These are phyloP conservation scores for Vulpes lagopus DNA, from an alignment of 2,113 vertebrate genomes.

Conservation along the genomic window DNA sequence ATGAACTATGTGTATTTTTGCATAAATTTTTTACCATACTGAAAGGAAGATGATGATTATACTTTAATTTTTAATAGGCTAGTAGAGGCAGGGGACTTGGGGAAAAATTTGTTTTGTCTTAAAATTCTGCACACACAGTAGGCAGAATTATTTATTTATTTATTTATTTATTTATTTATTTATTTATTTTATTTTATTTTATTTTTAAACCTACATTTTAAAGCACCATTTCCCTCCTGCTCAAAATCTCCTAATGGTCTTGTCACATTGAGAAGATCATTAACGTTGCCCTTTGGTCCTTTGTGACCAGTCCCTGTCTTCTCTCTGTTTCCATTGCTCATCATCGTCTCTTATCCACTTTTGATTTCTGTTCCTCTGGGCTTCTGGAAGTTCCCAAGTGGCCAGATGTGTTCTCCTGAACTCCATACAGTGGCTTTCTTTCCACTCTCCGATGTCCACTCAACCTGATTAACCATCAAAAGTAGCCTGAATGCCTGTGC, in stretches of 20 bases:
- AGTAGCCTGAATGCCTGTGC: fast-evolving
- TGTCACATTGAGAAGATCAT: not conserved
- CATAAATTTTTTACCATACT: not conserved
- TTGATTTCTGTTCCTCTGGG: not conserved
- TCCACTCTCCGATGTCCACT: not conserved
- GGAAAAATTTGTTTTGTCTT: not conserved
- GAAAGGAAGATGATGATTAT: not conserved
- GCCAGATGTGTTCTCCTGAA: fast-evolving
- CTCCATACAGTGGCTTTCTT: not conserved
- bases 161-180: not conserved
- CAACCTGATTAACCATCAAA: too few relatives aligned
- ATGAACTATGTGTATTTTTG: not conserved
- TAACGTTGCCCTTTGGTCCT: not conserved
- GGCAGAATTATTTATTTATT: not conserved
- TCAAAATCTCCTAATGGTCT: not conserved
- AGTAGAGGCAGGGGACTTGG: not conserved
- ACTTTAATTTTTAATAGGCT: not conserved
- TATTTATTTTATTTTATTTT: not conserved
- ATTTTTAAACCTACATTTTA: not conserved
- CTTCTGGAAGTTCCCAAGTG: not conserved
- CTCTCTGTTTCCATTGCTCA: not conserved
- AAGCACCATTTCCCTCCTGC: not conserved
- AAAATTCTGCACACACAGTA: not conserved
- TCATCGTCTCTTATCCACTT: not conserved
- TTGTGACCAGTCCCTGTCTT: too few relatives aligned